Percentiles rank a stretch among this genome's conserved stretches.
Evolutionary conservation across 2,797 vertebrate genomes (phyloP).

Genomic region (Darevskia mixta): DNA sequence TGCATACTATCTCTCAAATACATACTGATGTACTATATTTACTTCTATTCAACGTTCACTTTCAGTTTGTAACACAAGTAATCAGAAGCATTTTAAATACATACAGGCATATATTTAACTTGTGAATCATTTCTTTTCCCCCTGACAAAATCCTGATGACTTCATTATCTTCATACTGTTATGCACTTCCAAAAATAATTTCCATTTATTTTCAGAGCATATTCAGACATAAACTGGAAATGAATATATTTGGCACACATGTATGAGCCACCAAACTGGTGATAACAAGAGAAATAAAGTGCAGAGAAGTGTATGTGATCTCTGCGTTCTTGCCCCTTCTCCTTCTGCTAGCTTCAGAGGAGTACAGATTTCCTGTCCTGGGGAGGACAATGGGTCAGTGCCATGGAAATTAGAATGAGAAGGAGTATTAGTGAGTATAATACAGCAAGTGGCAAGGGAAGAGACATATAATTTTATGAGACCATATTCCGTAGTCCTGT

Average conservation of each 20-base stretch:
- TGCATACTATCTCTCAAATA: background rate
- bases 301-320: no score
- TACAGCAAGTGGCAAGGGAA: no score
- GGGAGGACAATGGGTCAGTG: background rate
- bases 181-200: constrained; percentile 38
- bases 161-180: constrained; percentile 19
- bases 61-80: constrained; percentile 7
- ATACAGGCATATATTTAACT: constrained; percentile 4
- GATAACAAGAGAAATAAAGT: background rate
- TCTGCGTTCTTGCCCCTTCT: background rate
- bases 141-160: background rate
- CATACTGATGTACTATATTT: background rate
- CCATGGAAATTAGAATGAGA: background rate
- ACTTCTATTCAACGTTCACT: background rate
- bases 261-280: background rate
- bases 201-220: constrained; percentile 37
- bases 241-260: background rate
- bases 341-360: background rate
- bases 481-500: no score
- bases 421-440: background rate
- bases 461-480: no score
- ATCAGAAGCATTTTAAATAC: constrained; percentile 11
- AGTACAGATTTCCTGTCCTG: background rate
- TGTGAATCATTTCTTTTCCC: background rate
- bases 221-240: background rate